Evolutionary conservation across 2,113 vertebrate species (phyloP).

Genomic region (Felis catus): DNA sequence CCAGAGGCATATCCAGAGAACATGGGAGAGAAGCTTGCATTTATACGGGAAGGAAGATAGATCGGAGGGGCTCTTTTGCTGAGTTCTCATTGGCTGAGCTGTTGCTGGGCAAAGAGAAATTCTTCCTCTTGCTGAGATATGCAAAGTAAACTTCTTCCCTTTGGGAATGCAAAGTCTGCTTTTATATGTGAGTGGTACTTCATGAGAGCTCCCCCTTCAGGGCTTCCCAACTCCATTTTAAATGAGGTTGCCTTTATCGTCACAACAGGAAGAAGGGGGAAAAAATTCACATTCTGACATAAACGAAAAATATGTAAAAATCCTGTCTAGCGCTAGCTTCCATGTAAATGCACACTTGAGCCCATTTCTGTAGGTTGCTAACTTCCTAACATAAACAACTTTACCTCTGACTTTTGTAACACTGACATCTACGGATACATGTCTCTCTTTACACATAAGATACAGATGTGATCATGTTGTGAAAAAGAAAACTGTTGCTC

Average conservation of each 20-base stretch:
- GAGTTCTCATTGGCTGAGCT: not conserved
- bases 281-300: not conserved
- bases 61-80: not conserved
- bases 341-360: not conserved
- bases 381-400: not conserved
- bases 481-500: not conserved
- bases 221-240: not conserved
- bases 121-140: not conserved
- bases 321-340: not conserved
- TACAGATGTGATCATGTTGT: not conserved
- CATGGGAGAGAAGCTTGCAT: not conserved
- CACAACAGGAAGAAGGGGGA: not conserved
- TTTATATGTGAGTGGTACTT: not conserved
- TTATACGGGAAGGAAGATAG: not conserved
- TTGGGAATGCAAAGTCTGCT: not conserved
- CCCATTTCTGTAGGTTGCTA: not conserved
- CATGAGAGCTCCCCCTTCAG: not conserved
- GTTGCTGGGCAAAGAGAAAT: not conserved
- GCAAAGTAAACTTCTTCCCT: not conserved
- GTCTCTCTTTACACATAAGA: not conserved
- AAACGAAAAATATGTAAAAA: not conserved
- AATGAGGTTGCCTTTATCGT: not conserved
- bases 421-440: constrained; percentile 1
- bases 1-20: not conserved
- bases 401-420: constrained; percentile 46